Evolutionary conservation across 35 echinoderm and acorn worm genomes (phyloP), one percentile per base, ranked within the genome.

Genomic region (Apostichopus californicus): DNA sequence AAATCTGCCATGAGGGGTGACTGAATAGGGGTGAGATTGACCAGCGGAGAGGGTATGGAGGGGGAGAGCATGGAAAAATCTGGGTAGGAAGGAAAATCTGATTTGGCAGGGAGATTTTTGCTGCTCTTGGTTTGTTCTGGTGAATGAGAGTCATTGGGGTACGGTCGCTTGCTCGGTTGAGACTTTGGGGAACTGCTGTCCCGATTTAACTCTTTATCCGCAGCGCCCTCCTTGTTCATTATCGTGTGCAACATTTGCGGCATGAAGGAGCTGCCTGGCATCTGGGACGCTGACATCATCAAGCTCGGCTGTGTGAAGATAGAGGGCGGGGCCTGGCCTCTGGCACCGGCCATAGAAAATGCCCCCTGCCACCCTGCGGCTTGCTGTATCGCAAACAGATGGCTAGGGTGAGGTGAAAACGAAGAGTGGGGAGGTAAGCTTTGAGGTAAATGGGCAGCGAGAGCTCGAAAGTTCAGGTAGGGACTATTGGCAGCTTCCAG

Each of bases 351-450:
- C 93, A 94, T 92, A 78, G 95, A 81, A 84, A 96, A 73, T 88
- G 93, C 81, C 78, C 92, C 61, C 34, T 88, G 57, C 71, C 77
- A 91, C 77, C 89, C 89, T 66, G 55, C 55, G 13, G 85, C 85
- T 54, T 91, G 89, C 89, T 91, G 89, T 73, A 91, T 91, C 4
- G 89, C 89, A 77, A 91, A 68, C 54, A 90, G 92, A 78, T 91
- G 95, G 91, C 86, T 96, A 75, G 90, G 95, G 80, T 96, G 95
- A 23, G 95, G 87, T 54, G 92, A 91, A 54, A 96, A 91, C 58
- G 93, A 94, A 9, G 95, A 92, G 63, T 94, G 87, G 20, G 92
- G 93, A 80, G 95, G 77, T 85, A 96, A 73, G 91, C 93, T 84
- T 80, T 96, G 95, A 73, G 93, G 92, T 90, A 94, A 77, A 66